Percentiles rank a stretch among this genome's conserved stretches.
phyloP scores from a whole-genome alignment of 92 coral and sea anemone genomes.

The Pocillopora grandis region DNA sequence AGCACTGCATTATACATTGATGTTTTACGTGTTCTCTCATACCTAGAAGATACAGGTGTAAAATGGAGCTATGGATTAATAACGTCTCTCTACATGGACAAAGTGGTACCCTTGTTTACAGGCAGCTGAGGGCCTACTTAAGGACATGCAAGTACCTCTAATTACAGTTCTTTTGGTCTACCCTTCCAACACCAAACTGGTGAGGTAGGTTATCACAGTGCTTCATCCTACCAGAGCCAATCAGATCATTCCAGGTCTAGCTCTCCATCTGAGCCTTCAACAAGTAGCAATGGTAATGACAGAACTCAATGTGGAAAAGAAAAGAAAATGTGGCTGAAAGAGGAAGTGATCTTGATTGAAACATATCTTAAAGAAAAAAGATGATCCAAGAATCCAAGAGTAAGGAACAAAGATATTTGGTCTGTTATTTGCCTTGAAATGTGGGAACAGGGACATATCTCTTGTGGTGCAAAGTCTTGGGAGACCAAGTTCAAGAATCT shows the following conservation, averaged over 20 bases:
- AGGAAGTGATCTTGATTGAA: constrained; percentile 35
- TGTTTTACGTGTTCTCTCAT: too few species aligned
- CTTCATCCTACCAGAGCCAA: constrained; percentile 5
- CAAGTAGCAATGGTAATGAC: constrained; percentile 30
- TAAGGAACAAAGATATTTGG: constrained; percentile 44
- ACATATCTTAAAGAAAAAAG: constrained; percentile 12
- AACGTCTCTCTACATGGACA: background rate
- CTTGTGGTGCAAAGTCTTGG: constrained; percentile 45
- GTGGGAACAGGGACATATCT: constrained; percentile 22
- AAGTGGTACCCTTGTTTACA: constrained; percentile 21
- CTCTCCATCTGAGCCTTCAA: constrained; percentile 11
- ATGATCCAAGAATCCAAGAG: constrained; percentile 31
- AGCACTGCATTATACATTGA: too few species aligned
- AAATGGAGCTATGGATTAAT: too few species aligned
- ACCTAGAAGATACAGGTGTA: too few species aligned
- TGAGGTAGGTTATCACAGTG: constrained; percentile 13
- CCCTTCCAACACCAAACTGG: constrained; percentile 38
- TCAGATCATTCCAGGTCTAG: background rate
- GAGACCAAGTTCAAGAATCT: constrained; percentile 48
- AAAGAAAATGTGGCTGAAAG: constrained; percentile 35
- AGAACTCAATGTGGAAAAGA: constrained; percentile 21
- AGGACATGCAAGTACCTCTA: constrained; percentile 7
- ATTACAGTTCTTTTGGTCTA: constrained; percentile 36
- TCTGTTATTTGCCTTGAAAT: constrained; percentile 35
- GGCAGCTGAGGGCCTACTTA: constrained; percentile 18